phyloP scores from a whole-genome alignment of 2,888 invertebrate genomes.

The Polyommatus icarus region DNA sequence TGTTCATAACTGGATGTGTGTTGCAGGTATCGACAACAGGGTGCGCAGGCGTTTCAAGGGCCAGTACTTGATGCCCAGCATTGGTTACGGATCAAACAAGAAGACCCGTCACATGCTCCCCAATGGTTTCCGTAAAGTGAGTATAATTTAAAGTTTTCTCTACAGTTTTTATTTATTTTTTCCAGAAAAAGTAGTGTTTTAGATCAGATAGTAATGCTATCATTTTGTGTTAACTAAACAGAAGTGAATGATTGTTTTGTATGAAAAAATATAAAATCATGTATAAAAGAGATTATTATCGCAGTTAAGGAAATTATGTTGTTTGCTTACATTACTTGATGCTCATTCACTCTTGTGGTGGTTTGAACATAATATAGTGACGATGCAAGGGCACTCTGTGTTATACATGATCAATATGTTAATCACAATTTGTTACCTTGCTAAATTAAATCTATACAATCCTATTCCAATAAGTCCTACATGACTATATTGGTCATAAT shows the following conservation, averaged over 20 bases:
- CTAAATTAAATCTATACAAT: constrained; percentile 61
- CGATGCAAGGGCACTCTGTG: constrained; percentile 78
- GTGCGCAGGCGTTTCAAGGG: constrained; percentile 99
- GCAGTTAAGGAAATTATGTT: too few relatives aligned
- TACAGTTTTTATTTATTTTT: too few relatives aligned
- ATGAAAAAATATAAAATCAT: too few relatives aligned
- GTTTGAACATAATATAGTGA: not conserved
- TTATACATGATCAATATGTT: constrained; percentile 64
- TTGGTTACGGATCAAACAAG: constrained; percentile 98
- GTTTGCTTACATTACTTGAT: too few relatives aligned
- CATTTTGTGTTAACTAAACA: too few relatives aligned
- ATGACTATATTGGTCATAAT: constrained; percentile 64
- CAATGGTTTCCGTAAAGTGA: constrained; percentile 97
- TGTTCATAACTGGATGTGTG: not conserved
- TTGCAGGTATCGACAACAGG: constrained; percentile 97
- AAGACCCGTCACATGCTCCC: constrained; percentile 98
- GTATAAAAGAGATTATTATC: too few relatives aligned
- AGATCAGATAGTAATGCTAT: too few relatives aligned
- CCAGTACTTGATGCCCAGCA: constrained; percentile 98
- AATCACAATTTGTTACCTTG: constrained; percentile 79
- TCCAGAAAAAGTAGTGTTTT: too few relatives aligned
- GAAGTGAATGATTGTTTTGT: too few relatives aligned
- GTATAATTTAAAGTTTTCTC: constrained; percentile 32
- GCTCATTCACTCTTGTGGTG: too few relatives aligned
- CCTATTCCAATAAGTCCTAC: constrained; percentile 64